Evolutionary conservation across 2,888 invertebrate genomes (phyloP).

Genomic region (Rapana venosa): DNA sequence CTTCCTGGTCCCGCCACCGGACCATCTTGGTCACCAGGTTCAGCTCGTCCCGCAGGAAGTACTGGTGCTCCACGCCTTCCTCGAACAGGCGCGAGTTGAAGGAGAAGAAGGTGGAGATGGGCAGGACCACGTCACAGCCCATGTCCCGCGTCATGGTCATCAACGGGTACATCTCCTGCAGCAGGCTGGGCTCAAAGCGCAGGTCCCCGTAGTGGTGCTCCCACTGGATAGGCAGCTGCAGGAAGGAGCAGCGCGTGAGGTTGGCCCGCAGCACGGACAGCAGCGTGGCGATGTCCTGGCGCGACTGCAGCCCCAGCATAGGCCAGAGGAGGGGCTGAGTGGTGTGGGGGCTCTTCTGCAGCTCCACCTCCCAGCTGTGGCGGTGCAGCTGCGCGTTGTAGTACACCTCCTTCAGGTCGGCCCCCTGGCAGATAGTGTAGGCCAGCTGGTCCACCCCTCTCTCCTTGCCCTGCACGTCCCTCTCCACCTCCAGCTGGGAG

Average conservation of each 20-base stretch:
- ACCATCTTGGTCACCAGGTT: slow-evolving; percentile 55
- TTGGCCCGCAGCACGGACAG: slow-evolving; percentile 41
- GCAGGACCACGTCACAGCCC: slow-evolving; percentile 51
- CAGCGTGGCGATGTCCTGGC: slow-evolving; percentile 40
- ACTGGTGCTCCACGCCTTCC: slow-evolving; percentile 48
- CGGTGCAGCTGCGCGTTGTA: slow-evolving; percentile 48
- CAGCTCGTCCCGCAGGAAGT: slow-evolving; percentile 54
- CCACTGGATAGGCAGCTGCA: slow-evolving; percentile 53
- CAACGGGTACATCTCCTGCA: slow-evolving; percentile 39
- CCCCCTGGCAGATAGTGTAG: slow-evolving; percentile 54
- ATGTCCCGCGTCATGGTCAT: slow-evolving; percentile 37
- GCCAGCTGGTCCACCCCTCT: slow-evolving; percentile 45
- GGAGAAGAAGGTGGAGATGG: slow-evolving; percentile 55
- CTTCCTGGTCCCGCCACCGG: slow-evolving; percentile 53
- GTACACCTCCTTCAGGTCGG: slow-evolving; percentile 50
- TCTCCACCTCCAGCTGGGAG: slow-evolving; percentile 44
- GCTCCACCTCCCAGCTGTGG: slow-evolving; percentile 42
- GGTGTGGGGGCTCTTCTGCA: slow-evolving; percentile 46
- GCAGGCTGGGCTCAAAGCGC: slow-evolving; percentile 43
- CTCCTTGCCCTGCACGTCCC: slow-evolving; percentile 32
- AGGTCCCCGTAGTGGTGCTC: slow-evolving; percentile 53
- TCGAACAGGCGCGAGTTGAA: slow-evolving; percentile 52
- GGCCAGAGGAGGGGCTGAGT: slow-evolving; percentile 48
- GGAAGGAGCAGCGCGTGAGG: slow-evolving; percentile 48
- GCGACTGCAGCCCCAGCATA: slow-evolving; percentile 44